Base-by-base conservation (phyloP, 2,888 invertebrate species). In the Rotaria socialis region DNA sequence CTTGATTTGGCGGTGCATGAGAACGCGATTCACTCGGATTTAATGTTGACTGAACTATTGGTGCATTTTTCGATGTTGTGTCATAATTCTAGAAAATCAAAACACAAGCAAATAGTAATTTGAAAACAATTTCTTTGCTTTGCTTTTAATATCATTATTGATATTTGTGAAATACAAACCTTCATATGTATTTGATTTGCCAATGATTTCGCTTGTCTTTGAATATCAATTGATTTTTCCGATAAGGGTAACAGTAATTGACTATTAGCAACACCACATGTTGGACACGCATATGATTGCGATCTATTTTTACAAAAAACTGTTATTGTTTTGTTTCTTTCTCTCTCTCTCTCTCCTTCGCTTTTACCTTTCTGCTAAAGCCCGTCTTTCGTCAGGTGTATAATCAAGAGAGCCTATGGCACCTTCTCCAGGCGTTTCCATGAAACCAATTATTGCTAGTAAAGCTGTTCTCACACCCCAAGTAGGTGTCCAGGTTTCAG, bases 361-460 rank as follows among this genome's bases (percentile, higher is more conserved):
- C 4, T 55, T 16, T 55, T 55, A 55, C 52, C 5, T 14, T 14
- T 55, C 4, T 14, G 96, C 96, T 85, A 97, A 92, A 84, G 93
- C 90, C 90, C 94, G 94, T 86, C 96, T 93, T 90, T 96, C 96
- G 85, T 94, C 94, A n/a, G 94, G 92, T 0, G 94, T 93, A 90
- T 96, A 96, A 90, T 96, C 96, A 47, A 97, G 92, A 3, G 96
- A 95, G 11, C 96, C 97, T 88, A 97, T 95, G 5, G 96, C 96
- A 3, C 96, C 96, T 89, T 94, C 94, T 16, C 95, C 94, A 85
- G 95, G 94, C 10, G 96, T 95, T 0, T 96, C 96, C 95, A 97
- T 96, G 90, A 96, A 97, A 3, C 96, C 91, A 89, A 96, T 96
- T 87, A 97, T 92, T 27, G 96, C 96, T 88, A 97, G 92, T 87